Base-by-base conservation (phyloP, 2,113 vertebrate species). In the Camelus dromedarius region DNA sequence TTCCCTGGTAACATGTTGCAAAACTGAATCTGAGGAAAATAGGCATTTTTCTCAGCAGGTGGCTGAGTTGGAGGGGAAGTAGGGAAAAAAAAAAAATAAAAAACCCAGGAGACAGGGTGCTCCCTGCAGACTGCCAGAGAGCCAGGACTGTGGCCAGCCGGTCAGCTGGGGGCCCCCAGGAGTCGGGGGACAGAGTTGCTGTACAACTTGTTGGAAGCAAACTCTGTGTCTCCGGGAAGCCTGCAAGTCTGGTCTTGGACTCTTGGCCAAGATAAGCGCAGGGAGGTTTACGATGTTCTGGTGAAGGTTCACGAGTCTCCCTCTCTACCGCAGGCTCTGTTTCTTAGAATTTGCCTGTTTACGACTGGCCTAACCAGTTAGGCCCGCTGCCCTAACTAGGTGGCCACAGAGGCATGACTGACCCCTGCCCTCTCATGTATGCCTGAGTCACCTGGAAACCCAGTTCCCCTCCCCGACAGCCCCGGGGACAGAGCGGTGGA, bases 251-350 rank as follows among this genome's bases (percentile, higher is more conserved):
- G 60, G 30, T 15, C 60, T n/a, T 50, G 18, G 54, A 58, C n/a
- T 10, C n/a, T 60, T 50, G 30, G 42, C 28, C 6, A 10, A 84
- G 81, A 66, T 50, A 26, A 52, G 46, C 24, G 16, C 73, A 12
- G 9, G 12, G 12, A 2, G 62, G 6, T 16, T 30, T 42, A 15
- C 1, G 5, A 3, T 0, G 1, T 0, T 28, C 46, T 10, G 13
- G 30, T 69, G 22, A 56, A 46, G 56, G 35, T 46, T 42, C 30
- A 5, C 11, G 12, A 54, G 12, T 54, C 62, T 52, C 50, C n/a
- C 24, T 1, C 2, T 32, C 3, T 58, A n/a, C 6, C 24, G 54
- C 14, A n/a, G 76, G 8, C 6, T 32, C n/a, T 38, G 24, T 26
- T 22, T 13, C 38, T 30, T 35, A 46, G 4, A 11, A 13, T 38